Evolutionary conservation across 2,888 invertebrate genomes (phyloP).

Genomic region (Linnaemya vulpina): DNA sequence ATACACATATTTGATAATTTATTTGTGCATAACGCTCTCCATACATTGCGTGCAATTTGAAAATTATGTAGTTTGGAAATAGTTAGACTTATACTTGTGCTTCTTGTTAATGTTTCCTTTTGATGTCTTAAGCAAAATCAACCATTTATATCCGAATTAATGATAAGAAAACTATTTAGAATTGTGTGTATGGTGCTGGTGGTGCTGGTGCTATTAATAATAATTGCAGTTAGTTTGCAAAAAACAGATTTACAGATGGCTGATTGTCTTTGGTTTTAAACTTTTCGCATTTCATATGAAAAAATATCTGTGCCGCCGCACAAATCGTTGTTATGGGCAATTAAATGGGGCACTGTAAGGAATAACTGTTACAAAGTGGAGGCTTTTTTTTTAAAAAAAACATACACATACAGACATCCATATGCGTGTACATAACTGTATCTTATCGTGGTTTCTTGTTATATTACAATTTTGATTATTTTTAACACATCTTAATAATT

Average conservation of each 20-base stretch:
- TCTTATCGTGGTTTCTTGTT: not conserved
- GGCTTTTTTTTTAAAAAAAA: not conserved
- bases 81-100: not conserved
- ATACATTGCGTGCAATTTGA: conserved; percentile 56
- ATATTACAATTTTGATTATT: not conserved
- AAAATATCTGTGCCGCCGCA: conserved; percentile 6
- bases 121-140: conserved; percentile 38
- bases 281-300: conserved; percentile 15
- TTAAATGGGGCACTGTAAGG: conserved; percentile 55
- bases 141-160: conserved; percentile 42
- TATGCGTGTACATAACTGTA: not conserved
- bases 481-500: not conserved
- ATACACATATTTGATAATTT: conserved; percentile 33
- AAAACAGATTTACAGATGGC: conserved; percentile 46
- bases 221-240: conserved; percentile 40
- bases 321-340: conserved; percentile 59
- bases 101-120: not conserved
- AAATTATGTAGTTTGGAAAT: conserved; percentile 42
- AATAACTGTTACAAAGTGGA: conserved; percentile 4
- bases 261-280: conserved; percentile 16
- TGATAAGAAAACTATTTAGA: conserved; percentile 44
- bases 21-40: conserved; percentile 31
- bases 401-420: not conserved
- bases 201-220: not conserved
- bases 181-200: not conserved